Base-by-base conservation (phyloP, 2,113 vertebrate species). In the Lota lota region DNA sequence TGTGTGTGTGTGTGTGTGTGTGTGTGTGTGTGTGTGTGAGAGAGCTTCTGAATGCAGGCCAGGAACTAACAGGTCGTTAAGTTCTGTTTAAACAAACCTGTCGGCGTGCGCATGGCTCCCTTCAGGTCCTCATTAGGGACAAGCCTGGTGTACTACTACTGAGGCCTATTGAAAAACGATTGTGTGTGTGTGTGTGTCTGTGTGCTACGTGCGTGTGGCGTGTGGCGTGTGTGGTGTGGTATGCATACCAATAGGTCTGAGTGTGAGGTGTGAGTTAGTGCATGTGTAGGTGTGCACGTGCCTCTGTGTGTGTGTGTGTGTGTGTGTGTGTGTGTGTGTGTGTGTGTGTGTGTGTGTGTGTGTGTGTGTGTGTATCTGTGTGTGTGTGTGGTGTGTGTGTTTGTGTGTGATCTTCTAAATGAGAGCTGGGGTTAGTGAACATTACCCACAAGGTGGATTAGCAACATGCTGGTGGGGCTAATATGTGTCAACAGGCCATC, bases 1-100 rank as follows among this genome's bases (percentile, higher is more conserved):
- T 70, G 62, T 22, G 65, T 58, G 65, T 24, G 3, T 40, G 1
- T 84, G 85, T 63, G 78, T 4, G 53, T 64, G 40, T 75, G 81
- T 80, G 78, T 83, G 85, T 69, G 85, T 16, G 53, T 66, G 40
- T 75, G 81, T 81, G 78, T 83, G 85, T 69, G 82, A 83, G 85
- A 63, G 78, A 86, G 82, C 70, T 63, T 22, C 67, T 58, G 65
- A 47, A 3, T 40, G 2, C 16, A 15, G 51, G 85, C 87, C 86
- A 89, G 86, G 78, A 85, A 82, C 84, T 77, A 88, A 88, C 81
- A 75, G 83, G 79, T 86, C 83, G 78, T 89, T 85, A 88, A 69
- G 79, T 19, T 47, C 76, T 83, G 78, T 88, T 82, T 76, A 85
- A 89, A 88, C 82, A 90, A 88, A 82, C 81, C 82, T 81, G 84